Evolutionary conservation across 2,888 invertebrate genomes (phyloP).

Genomic region (Isotomurus palustris): DNA sequence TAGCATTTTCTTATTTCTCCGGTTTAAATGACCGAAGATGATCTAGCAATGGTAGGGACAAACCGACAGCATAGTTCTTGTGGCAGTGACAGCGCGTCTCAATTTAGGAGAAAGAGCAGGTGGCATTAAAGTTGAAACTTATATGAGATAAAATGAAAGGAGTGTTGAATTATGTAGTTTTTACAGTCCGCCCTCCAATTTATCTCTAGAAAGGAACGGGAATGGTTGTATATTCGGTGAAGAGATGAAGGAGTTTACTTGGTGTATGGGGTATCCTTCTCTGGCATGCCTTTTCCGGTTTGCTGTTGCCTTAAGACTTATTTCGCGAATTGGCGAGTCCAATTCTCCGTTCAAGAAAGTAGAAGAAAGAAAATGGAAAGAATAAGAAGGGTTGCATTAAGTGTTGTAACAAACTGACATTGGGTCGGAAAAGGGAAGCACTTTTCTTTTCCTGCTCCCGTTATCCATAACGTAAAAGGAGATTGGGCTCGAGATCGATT

Average conservation of each 20-base stretch:
- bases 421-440: slow-evolving; percentile 1
- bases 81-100: too few species aligned
- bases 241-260: slow-evolving; percentile 14
- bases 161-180: slow-evolving; percentile 18
- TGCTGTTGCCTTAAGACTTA: too few species aligned
- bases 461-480: background rate
- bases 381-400: background rate
- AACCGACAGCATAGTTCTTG: too few species aligned
- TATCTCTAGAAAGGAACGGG: background rate
- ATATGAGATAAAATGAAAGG: slow-evolving; percentile 18
- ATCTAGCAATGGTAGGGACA: slow-evolving; percentile 1
- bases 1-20: background rate
- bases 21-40: slow-evolving; percentile 2
- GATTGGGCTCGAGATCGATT: slow-evolving; percentile 5
- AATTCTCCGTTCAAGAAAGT: too few species aligned
- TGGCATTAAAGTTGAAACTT: slow-evolving; percentile 15
- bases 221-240: too few species aligned
- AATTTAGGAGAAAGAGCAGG: slow-evolving; percentile 14
- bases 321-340: too few species aligned
- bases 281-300: too few species aligned
- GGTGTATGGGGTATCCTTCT: background rate
- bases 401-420: slow-evolving; percentile 1
- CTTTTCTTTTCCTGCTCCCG: background rate
- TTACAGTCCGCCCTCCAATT: slow-evolving; percentile 13
- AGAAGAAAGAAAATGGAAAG: background rate